Base-by-base conservation (phyloP, 2,797 vertebrate genomes). In the Sparus aurata region DNA sequence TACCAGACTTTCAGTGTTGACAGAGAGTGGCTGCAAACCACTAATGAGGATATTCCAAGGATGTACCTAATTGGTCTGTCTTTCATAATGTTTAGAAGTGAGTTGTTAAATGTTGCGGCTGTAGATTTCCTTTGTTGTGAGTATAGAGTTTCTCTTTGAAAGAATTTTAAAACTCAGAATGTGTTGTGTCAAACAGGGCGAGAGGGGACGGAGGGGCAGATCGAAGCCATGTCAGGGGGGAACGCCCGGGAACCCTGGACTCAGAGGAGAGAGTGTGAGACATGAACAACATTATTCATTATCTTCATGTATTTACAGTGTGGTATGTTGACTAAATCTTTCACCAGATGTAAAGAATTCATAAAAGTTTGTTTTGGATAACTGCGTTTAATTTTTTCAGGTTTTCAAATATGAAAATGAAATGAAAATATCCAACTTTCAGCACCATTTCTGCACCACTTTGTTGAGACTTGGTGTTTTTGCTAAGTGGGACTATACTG, bases 201-300 rank as follows among this genome's bases (percentile, higher is more conserved):
- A 93, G 9, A 91, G 86, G 60, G 97, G 97, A 13, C 94, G 83
- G 69, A 95, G 95, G 90, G 97, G 97, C 27, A 92, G 92, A 89
- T 58, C 88, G 2, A 95, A 95, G 58, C 90, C 89, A 0, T 97
- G 97, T 87, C 89, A 92, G 64, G 94, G 66, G 63, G 96, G 96
- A 5, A 8, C 77, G 0, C 89, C 95, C 0, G 97, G 97, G 45
- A 76, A 25, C 15, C 87, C 96, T 0, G 97, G 97, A 45, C 85
- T 46, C 1, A 94, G 91, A 86, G 97, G 97, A 79, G 75, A 87
- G 67, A 86, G 97, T 98, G 63, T 95, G 96, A 85, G 63, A 10
- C 52, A 20, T 16, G 3, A 54, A 49, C 50, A 30, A 58, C 45
- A 63, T 27, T 27, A 27, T 27, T 27, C 5, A 22, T 11, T 16